Evolutionary conservation across 2,797 vertebrate genomes (phyloP).

Genomic region (Synanceia verrucosa): DNA sequence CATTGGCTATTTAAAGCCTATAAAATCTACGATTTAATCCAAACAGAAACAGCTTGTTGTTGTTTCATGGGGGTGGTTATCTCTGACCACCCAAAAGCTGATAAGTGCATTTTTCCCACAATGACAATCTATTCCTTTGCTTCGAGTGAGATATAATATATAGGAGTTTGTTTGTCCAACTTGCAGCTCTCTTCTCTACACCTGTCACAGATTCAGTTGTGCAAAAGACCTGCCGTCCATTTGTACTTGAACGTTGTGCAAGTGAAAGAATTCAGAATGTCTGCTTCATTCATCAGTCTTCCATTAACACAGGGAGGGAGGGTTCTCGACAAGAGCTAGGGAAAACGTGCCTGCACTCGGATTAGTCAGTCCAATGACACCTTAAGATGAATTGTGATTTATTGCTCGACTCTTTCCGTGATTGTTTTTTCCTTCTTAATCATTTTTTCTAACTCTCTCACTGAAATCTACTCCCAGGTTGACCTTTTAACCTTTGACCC

Average conservation of each 20-base stretch:
- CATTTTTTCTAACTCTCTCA: conserved; percentile 45
- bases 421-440: conserved; percentile 37
- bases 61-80: background rate
- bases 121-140: background rate
- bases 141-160: background rate
- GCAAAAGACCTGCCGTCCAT: conserved; percentile 20
- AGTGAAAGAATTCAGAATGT: conserved; percentile 47
- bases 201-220: conserved; percentile 6
- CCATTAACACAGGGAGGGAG: conserved; percentile 50
- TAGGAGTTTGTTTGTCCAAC: background rate
- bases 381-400: conserved; percentile 27
- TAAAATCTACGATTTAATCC: background rate
- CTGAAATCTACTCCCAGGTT: conserved; percentile 59
- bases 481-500: conserved; percentile 51
- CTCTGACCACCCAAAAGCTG: background rate
- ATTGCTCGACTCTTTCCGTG: conserved; percentile 8
- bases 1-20: background rate
- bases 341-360: conserved; percentile 35
- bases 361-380: conserved; percentile 43
- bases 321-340: conserved; percentile 6
- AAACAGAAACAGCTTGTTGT: background rate
- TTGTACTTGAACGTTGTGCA: conserved; percentile 38
- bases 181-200: background rate
- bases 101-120: background rate
- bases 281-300: conserved; percentile 25